Evolutionary conservation across 2,888 invertebrate species (phyloP), one percentile per base, ranked within the genome.

Genomic region (Calliphora vomitoria): DNA sequence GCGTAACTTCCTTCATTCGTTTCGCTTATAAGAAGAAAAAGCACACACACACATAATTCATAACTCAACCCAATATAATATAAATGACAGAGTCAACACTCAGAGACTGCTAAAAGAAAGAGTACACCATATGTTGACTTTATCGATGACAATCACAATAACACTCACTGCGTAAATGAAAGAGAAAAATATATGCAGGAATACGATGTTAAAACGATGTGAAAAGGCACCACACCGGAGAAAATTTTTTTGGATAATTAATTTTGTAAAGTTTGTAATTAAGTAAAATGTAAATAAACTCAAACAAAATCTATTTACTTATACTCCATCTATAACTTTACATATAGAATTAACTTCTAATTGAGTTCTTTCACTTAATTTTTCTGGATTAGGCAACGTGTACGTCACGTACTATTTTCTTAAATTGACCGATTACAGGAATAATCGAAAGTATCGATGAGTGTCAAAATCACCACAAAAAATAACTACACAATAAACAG

Each of bases 1-100:
- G 76, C 66, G 38, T 66, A 75, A 84, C 83, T 84, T 72, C 60
- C 87, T 82, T 62, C 35, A 75, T 53, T 87, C 68, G 75, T 79
- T 86, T 80, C 80, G 41, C 60, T 74, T 78, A 71, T 75, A 62
- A 72, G 69, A 80, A 64, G 25, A 80, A 74, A 78, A 74, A 81
- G 15, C 18, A 35, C 60, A 74, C 31, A 76, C 35, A 58, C 13
- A 60, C 6, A 62, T 35, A 41, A 8, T 55, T 58, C 11, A 20
- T 11, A 47, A 44, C 25, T 15, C 41, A 1, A 20, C 38, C 10
- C 35, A 76, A 68, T 71, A 20, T 11, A 85, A 78, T 84, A 71
- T 53, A 80, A 68, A 71, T 58, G 87, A 85, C 69, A 87, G 60
- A 68, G 79, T 13, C 69, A 76, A 74, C 60, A 25, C 18, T 31